Evolutionary conservation across 1,140 invertebrate species (phyloP), one percentile per base, ranked within the genome.

Genomic region (Hypsibius dujardini): DNA sequence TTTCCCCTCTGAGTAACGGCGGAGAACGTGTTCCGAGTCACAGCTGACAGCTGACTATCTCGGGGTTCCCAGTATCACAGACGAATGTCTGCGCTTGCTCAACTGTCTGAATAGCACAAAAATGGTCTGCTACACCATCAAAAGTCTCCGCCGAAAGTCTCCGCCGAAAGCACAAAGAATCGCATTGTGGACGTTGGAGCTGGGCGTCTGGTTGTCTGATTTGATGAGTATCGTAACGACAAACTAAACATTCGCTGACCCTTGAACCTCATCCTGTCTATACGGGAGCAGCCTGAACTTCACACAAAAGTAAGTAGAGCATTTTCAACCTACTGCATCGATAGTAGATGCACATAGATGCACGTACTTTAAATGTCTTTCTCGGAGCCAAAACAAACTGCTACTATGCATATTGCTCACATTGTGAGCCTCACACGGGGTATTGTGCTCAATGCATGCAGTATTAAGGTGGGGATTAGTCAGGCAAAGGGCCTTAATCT

Each of bases 141-240:
- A 67, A 42, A 15, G 12, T 12, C 42, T 67, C 12, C 12, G 62
- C 3, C 12, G 42, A 45, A 28, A 28, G 28, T 28, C 28, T 28
- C 28, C 28, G 28, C 28, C 28, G 28, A 28, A 12, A 15, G 12
- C 62, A 67, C 12, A 67, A 67, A 42, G 12, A 67, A 42, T 15
- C 3, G 3, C 62, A 67, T 67, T 67, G 62, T 67, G 62, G 62
- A 67, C 62, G 12, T 45, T 67, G 42, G 62, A 12, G 62, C 62
- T 67, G 62, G 62, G 62, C 12, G 45, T 7, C 62, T 67, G 12
- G 42, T 67, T 45, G 62, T 67, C 12, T 67, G 62, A 7, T 67
- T 67, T 42, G 62, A 67, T 42, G 62, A 67, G 42, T 67, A 42
- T 45, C 42, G 62, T 3, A 67, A 67, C 62, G 62, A 67, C 42